A percentile compares a stretch with the other conserved stretches of the same genome.
phyloP scores from a whole-genome alignment of 2,113 vertebrate species.

The Seriola aureovittata region DNA sequence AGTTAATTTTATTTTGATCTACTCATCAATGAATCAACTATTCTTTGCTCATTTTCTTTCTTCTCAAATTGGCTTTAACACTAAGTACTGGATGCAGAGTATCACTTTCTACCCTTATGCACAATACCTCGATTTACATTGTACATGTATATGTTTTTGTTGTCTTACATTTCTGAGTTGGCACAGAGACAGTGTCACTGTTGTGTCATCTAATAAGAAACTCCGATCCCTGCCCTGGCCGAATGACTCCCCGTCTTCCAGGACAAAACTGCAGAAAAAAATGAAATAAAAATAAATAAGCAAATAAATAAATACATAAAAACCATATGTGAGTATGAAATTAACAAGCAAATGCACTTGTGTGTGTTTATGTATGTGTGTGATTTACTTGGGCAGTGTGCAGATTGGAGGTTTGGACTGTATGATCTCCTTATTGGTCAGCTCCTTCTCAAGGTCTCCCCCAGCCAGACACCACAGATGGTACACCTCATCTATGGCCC shows the following conservation, averaged over 20 bases:
- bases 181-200: slow-evolving; percentile 93
- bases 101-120: not conserved
- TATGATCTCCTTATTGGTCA: slow-evolving; percentile 97
- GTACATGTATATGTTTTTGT: not conserved
- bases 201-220: slow-evolving; percentile 96
- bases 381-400: slow-evolving; percentile 93
- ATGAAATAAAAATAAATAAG: not conserved
- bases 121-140: not conserved
- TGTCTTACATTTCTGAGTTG: slow-evolving; percentile 94
- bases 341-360: not conserved
- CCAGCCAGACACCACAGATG: slow-evolving; percentile 98
- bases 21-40: not conserved
- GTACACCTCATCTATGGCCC: slow-evolving; percentile 96
- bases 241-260: slow-evolving; percentile 97
- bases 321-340: not conserved
- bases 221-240: slow-evolving; percentile 95
- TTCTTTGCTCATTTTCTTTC: not conserved
- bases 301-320: not conserved
- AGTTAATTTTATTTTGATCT: not conserved
- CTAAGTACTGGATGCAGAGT: not conserved
- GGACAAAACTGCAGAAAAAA: slow-evolving; percentile 87
- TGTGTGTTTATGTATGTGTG: not conserved
- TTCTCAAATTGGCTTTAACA: not conserved
- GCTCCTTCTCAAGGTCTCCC: slow-evolving; percentile 97
- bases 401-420: slow-evolving; percentile 96